These are phyloP conservation scores for Pampusana beccarii DNA, from an alignment of 2,113 vertebrate genomes.

Conservation along the genomic window DNA sequence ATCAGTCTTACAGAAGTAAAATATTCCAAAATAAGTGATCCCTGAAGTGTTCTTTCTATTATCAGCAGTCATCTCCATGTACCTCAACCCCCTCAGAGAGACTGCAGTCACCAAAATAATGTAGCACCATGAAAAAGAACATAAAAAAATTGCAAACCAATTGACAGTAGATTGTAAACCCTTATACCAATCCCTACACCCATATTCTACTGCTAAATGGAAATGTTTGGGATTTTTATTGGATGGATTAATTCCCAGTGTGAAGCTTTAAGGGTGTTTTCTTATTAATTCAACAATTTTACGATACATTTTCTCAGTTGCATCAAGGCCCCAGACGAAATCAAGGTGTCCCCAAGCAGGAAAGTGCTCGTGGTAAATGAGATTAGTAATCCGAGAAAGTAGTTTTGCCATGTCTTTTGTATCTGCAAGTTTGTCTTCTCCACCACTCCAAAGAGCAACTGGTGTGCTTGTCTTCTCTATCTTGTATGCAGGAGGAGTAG, in stretches of 20 bases:
- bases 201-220: not conserved
- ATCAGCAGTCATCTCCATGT: not conserved
- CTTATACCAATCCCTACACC: not conserved
- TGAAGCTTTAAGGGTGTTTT: too few species aligned
- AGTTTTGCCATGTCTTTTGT: constrained; percentile 66
- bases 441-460: constrained; percentile 74
- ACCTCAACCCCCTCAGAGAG: not conserved
- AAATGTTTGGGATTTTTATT: not conserved
- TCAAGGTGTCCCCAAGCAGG: constrained; percentile 79
- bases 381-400: constrained; percentile 67
- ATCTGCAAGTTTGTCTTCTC: constrained; percentile 72
- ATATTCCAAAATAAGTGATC: not conserved
- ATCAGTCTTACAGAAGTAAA: not conserved
- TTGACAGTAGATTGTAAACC: not conserved
- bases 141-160: not conserved
- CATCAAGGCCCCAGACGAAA: constrained; percentile 81
- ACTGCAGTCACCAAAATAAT: not conserved
- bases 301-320: constrained; percentile 68
- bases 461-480: constrained; percentile 73
- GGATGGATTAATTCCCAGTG: not conserved
- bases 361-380: constrained; percentile 74
- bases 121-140: not conserved
- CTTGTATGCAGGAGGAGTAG: constrained; percentile 81
- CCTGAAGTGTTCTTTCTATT: not conserved
- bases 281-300: constrained; percentile 75